Base-by-base conservation (phyloP, 2,113 vertebrate species). In the Procapra przewalskii region DNA sequence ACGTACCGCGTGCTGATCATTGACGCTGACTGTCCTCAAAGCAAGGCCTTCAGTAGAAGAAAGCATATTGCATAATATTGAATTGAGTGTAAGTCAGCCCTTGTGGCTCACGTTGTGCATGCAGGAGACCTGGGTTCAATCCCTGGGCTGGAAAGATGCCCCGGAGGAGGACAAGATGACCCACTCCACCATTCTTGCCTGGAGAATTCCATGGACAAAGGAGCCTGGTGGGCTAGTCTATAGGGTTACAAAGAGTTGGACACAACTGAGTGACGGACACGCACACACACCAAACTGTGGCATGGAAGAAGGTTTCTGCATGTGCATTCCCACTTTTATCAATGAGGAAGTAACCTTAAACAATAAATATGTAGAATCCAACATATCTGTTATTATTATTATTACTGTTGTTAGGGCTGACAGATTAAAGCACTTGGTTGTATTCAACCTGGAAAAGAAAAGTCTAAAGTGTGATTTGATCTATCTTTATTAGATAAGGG, bases 401-500 rank as follows among this genome's bases (percentile, higher is more conserved):
- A 36, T 79, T 27, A 36, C 19, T 36, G 29, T 62, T 89, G 14
- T 27, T 64, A 4, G 21, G 21, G 1, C 40, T 67, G 9, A 86
- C 88, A 94, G 88, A 52, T 33, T 31, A 64, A 94, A 86, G 25
- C 4, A 29, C 50, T 80, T 48, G 0, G 19, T 50, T 23, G 12
- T 62, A 8, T 84, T 96, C 91, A 43, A 89, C 59, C n/a, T 43
- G 10, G 9, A 16, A 40, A 90, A 60, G 19, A 45, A 64, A 79
- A 81, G 75, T 15, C 54, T 82, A 6, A 55, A 21, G 2, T 59
- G 2, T 16, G 16, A 59, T 17, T 62, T 33, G 25, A 10, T 62
- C 75, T 52, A 25, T 91, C 77, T 97, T 92, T 77, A 75, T 89
- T 87, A 92, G 7, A 5, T 64, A 50, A 25, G 15, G 23, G 27